Evolutionary conservation across 2,888 invertebrate genomes (phyloP), one percentile per base, ranked within the genome.

Genomic region (Agriopis marginaria): DNA sequence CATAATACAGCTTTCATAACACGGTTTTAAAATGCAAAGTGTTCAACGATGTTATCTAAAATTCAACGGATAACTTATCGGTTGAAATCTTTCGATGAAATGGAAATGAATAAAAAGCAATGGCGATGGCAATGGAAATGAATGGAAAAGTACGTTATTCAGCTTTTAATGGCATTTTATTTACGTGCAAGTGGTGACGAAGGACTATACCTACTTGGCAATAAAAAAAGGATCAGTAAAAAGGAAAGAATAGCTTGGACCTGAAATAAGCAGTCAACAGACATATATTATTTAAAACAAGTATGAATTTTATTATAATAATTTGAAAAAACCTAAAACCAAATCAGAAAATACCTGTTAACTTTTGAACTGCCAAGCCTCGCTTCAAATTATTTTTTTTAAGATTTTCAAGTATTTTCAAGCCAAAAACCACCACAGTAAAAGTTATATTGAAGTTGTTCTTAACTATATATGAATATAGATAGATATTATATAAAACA

Each of bases 101-200:
- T 82, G 80, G 75, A 79, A 82, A 80, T 78, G 63, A 44, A 61
- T 62, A 44, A 80, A 81, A 79, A 80, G 79, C 75, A 76, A 79
- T 79, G 74, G 76, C 76, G 77, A 76, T 72, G 77, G 79, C 82
- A 81, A 83, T 82, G 80, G 75, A 79, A 82, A 80, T 78, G 63
- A 44, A 61, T 62, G 32, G 79, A 82, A 82, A 72, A 82, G 79
- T 78, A 70, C 73, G 78, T 79, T 77, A 86, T 86, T 87, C 85
- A 85, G 79, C 74, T 17, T 84, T 85, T 87, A 88, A 89, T 87
- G 84, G 84, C 82, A 80, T 87, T 89, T 86, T 83, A 83, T 85
- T 87, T 82, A 80, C 86, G 84, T 84, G 86, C 80, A 81, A 68
- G 80, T 72, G 68, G 74, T 75, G 76, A 71, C 74, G 74, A 77